Conservation (phyloP, 2,797 vertebrate species). For the Amniataba percoides region DNA sequence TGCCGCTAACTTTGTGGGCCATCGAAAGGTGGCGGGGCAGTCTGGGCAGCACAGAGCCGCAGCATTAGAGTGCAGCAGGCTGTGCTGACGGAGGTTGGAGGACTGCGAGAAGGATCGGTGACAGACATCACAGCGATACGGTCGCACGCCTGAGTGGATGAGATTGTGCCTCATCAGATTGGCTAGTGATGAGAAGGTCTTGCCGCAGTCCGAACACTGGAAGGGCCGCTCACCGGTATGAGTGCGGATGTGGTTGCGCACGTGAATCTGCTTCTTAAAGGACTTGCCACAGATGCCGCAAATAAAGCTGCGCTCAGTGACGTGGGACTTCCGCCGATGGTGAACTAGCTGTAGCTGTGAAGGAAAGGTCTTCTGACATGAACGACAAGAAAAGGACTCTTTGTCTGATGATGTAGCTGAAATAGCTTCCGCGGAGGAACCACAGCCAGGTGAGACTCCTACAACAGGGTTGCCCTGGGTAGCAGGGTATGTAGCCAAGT, state of each 20-base stretch:
- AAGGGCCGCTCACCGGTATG: constrained; percentile 94
- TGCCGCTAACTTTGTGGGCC: constrained; percentile 83
- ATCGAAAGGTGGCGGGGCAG: constrained; percentile 85
- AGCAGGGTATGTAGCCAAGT: not conserved
- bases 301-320: constrained; percentile 87
- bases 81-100: constrained; percentile 93
- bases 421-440: constrained; percentile 8
- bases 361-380: constrained; percentile 86
- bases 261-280: constrained; percentile 92
- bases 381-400: constrained; percentile 82
- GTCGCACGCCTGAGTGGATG: constrained; percentile 91
- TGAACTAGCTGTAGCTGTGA: constrained; percentile 87
- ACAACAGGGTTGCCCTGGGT: not conserved
- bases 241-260: constrained; percentile 91
- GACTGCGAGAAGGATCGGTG: constrained; percentile 92
- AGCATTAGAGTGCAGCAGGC: constrained; percentile 85
- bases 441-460: not conserved
- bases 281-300: constrained; percentile 90
- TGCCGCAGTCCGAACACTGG: constrained; percentile 91
- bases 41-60: constrained; percentile 81
- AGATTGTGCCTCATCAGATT: constrained; percentile 93
- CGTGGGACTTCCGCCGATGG: constrained; percentile 87
- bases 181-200: constrained; percentile 90
- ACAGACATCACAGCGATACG: constrained; percentile 91
- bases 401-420: constrained; percentile 23